A percentile compares a stretch with the other conserved stretches of the same genome.
Evolutionary conservation across 2,113 vertebrate species (phyloP).

Genomic region (Phycodurus eques): DNA sequence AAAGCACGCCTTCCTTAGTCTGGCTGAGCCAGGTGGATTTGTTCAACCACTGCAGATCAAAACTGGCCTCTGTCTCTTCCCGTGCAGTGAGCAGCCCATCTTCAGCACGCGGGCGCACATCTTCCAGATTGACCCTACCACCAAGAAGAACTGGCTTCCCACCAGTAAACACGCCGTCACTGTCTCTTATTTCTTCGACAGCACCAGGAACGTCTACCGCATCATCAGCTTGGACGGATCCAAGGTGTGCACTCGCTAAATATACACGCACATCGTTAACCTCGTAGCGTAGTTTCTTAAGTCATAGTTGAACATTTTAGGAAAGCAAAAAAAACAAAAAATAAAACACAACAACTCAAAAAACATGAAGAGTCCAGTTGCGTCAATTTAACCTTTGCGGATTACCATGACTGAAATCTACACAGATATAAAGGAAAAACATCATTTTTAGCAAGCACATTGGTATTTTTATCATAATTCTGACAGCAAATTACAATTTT

Average conservation of each 20-base stretch:
- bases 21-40: too few species aligned
- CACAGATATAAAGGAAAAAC: too few species aligned
- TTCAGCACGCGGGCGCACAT: conserved; percentile 97
- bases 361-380: too few species aligned
- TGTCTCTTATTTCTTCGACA: conserved; percentile 98
- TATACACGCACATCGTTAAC: neutral
- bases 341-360: too few species aligned
- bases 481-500: too few species aligned
- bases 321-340: neutral
- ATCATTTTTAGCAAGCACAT: too few species aligned
- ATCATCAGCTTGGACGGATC: conserved; percentile 97
- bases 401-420: too few species aligned
- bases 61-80: neutral
- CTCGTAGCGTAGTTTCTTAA: neutral
- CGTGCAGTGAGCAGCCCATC: conserved; percentile 93
- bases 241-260: conserved; percentile 73
- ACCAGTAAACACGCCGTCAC: conserved; percentile 95
- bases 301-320: neutral
- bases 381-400: too few species aligned
- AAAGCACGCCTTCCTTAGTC: too few species aligned
- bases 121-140: conserved; percentile 98
- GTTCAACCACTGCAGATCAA: neutral
- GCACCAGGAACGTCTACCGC: conserved; percentile 94
- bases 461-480: too few species aligned
- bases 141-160: conserved; percentile 99